Evolutionary conservation across 2,888 invertebrate genomes (phyloP).

Genomic region (Gasteruption jaculator): DNA sequence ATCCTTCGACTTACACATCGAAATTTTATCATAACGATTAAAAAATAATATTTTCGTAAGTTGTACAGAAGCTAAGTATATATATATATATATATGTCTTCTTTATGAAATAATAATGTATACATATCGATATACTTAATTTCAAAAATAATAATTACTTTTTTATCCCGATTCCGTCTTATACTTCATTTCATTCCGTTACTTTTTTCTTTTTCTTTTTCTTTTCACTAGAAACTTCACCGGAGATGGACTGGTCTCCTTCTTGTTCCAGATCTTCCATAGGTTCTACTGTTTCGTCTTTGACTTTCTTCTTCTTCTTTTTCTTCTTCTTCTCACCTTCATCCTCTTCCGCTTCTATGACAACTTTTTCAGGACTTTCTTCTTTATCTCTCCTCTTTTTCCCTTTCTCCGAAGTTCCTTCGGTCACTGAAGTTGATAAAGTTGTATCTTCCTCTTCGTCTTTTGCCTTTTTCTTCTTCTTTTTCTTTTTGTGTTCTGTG

Average conservation of each 20-base stretch:
- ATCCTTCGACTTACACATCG: conserved; percentile 54
- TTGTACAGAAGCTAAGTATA: no score
- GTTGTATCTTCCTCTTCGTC: conserved; percentile 14
- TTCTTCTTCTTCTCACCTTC: conserved; percentile 49
- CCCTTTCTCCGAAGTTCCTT: background rate
- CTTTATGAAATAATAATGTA: no score
- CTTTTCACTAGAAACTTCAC: conserved; percentile 26
- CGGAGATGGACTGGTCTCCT: conserved; percentile 10
- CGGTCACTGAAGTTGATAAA: conserved; percentile 7
- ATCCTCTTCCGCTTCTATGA: conserved; percentile 6
- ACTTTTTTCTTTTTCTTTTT: conserved; percentile 37
- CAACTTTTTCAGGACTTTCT: conserved; percentile 15
- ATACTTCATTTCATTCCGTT: no score
- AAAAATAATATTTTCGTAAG: conserved; percentile 13
- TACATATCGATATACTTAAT: no score
- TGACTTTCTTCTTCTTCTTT: conserved; percentile 39
- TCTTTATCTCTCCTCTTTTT: conserved; percentile 26
- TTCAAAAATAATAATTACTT: no score
- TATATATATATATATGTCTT: no score
- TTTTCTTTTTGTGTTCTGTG: conserved; percentile 42
- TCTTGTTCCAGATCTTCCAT: conserved; percentile 6
- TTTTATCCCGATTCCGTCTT: no score
- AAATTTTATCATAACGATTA: conserved; percentile 58
- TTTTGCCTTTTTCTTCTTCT: conserved; percentile 50
- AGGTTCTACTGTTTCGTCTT: conserved; percentile 24